Percentiles rank a stretch among this genome's conserved stretches.
Conservation (phyloP, 2,888 invertebrate genomes). For the Tanytarsus gracilentus region DNA sequence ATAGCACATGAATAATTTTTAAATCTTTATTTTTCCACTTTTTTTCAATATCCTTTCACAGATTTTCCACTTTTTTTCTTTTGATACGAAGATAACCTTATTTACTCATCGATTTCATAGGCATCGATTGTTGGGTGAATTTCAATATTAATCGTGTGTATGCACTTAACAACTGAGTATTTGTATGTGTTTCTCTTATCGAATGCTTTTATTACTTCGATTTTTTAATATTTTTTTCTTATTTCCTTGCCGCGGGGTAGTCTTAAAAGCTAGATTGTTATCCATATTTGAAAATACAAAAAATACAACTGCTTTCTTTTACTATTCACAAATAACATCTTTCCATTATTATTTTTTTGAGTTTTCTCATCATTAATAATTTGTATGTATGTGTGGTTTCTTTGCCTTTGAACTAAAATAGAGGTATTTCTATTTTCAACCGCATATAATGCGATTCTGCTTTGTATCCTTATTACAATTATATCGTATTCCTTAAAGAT, state of each 20-base stretch:
- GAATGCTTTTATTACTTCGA: no score
- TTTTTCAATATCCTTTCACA: constrained; percentile 1
- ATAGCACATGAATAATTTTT: constrained; percentile 9
- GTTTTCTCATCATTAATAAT: constrained; percentile 12
- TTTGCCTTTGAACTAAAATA: constrained; percentile 43
- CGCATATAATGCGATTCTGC: constrained; percentile 32
- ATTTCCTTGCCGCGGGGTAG: background rate
- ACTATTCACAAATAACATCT: constrained; percentile 21
- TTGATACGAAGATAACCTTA: no score
- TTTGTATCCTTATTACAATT: constrained; percentile 31
- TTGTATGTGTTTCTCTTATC: no score
- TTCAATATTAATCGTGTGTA: no score
- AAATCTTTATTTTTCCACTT: background rate
- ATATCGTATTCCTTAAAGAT: constrained; percentile 21
- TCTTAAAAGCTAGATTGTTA: background rate
- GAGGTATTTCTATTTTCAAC: constrained; percentile 45
- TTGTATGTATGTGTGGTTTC: constrained; percentile 28
- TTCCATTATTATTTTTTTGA: constrained; percentile 6
- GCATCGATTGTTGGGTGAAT: no score
- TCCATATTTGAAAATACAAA: constrained; percentile 18
- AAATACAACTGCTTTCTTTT: constrained; percentile 25
- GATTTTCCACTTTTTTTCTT: constrained; percentile 4
- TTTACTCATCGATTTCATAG: no score
- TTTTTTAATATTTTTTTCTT: constrained; percentile 3
- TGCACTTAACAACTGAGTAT: no score